A percentile compares a stretch with the other conserved stretches of the same genome.
Evolutionary conservation across 2,113 vertebrate species (phyloP).

Genomic region (Sus scrofa): T2T-Sscrofa CM000826.6:43827001-43827500

Average conservation of each 20-base stretch:
- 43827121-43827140: background rate
- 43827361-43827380: background rate
- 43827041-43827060: background rate
- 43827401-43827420: background rate
- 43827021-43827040: background rate
- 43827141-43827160: background rate
- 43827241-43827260: background rate
- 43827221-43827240: background rate
- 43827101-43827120: background rate
- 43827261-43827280: background rate
- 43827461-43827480: background rate
- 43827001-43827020: background rate
- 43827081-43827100: background rate
- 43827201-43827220: background rate
- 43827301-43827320: background rate
- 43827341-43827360: background rate
- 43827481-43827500: rapidly evolving
- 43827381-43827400: background rate
- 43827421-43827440: background rate
- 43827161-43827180: too few species aligned
- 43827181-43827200: background rate
- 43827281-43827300: background rate
- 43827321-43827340: background rate
- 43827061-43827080: rapidly evolving
- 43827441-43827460: background rate